Base-by-base conservation (phyloP, 2,888 invertebrate species). In the Caprella mutica region DNA sequence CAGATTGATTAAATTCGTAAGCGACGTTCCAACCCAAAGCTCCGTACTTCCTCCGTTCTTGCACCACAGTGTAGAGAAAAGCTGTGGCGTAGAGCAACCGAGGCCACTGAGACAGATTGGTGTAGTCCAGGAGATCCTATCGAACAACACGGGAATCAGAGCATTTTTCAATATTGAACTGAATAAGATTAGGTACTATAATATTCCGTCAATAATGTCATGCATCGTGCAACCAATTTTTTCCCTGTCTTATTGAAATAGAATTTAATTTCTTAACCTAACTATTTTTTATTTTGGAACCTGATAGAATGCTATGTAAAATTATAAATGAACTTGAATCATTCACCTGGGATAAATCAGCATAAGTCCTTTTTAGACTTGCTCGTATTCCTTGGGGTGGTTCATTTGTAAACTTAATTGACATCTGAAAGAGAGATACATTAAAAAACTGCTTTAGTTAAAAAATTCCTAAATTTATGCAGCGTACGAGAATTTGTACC, bases 21-120 rank as follows among this genome's bases (percentile, higher is more conserved):
- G 93, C 91, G 65, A 94, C 79, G 71, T 96, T 96, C 96, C 96
- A 96, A 8, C 94, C 94, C 14, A 96, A 78, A 0, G 94, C 91
- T 0, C 96, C 94, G 71, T 93, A 96, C 75, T 96, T 96, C 65
- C 94, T 77, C 65, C 94, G 78, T 72, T 96, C 96, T 74, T 62
- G 67, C 1, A 96, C 85, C 27, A 94, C 87, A 0, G 93, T 94
- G 68, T 96, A 94, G 30, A 96, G 75, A 76, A 96, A 96, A 26
- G 91, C 93, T 0, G 94, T 90, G 0, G 90, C 88, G 68, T 93
- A 96, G 17, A 96, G 75, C 56, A 94, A 76, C 0, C 91, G 90
- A 4, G 92, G 92, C 94, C 94, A 96, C 72, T 93, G 92, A 0
- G 83, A 76, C 68, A 92, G 83, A 1, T 87, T 82, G 12, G 92